These are phyloP conservation scores for Chelidonichthys spinosus DNA, from an alignment of 2,797 vertebrate genomes.

Conservation along the genomic window DNA sequence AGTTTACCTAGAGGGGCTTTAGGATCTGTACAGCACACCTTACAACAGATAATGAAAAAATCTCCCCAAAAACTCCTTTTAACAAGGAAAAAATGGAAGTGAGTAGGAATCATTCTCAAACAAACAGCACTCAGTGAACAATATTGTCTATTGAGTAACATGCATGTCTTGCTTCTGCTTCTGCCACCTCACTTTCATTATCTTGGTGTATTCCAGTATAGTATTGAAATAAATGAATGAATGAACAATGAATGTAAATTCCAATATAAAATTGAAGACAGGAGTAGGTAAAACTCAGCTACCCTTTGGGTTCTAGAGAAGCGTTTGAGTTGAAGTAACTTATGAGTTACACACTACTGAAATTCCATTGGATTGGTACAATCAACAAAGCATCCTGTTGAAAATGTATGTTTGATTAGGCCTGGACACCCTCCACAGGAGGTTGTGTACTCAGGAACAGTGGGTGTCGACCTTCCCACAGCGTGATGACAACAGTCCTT, in stretches of 20 bases:
- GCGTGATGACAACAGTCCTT: conserved; percentile 20
- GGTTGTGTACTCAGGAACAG: conserved; percentile 22
- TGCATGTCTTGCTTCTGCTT: conserved; percentile 25
- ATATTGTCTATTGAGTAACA: neutral
- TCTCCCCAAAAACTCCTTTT: neutral
- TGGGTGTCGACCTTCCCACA: conserved; percentile 37
- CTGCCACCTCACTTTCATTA: neutral
- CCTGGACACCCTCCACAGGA: conserved; percentile 35
- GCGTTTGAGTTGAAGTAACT: neutral
- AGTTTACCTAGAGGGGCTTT: neutral
- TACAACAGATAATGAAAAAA: neutral
- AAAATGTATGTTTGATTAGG: conserved; percentile 48
- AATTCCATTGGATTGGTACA: conserved; percentile 17
- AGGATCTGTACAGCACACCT: neutral
- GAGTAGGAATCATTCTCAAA: neutral
- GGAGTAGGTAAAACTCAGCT: conserved; percentile 5
- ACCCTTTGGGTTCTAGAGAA: neutral
- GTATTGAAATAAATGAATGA: neutral
- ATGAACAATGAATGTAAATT: no score
- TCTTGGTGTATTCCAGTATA: neutral
- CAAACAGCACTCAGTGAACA: neutral
- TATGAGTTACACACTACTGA: neutral
- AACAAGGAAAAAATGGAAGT: neutral
- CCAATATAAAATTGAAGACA: conserved; percentile 1
- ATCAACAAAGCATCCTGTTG: conserved; percentile 10